Base-by-base conservation (phyloP, 2,113 vertebrate species). In the Ochotona princeps region DNA sequence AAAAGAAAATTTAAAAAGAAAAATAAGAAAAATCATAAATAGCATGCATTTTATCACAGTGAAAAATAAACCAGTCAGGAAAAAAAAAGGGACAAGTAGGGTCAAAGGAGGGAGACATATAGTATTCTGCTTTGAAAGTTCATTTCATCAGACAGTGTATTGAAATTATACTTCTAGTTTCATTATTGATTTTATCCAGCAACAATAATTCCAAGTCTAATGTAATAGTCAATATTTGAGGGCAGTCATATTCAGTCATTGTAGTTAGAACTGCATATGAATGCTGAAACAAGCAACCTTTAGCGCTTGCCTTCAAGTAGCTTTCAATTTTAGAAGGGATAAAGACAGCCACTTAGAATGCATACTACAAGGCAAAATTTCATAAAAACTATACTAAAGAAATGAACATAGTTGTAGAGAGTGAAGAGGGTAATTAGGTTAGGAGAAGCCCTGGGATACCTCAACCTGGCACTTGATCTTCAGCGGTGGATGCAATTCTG, bases 281-380 rank as follows among this genome's bases (percentile, higher is more conserved):
- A 83, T 72, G 54, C 26, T 44, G 12, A 92, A 89, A 70, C 86
- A 25, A 85, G 32, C 72, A 87, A 38, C 72, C 11, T 82, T 51
- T 74, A 21, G 30, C 32, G 20, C 70, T 89, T 94, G 66, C 35
- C 80, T 83, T 90, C 47, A 67, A 89, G 60, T 18, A 72, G 60
- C 51, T 95, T 94, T 96, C 28, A 35, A 54, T 91, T 95, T 92
- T 51, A 72, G 70, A 70, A 44, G 0, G 15, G 91, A 85, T 89
- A 82, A 89, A 89, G 28, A 60, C 26, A 25, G 28, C 14, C 83
- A 82, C 82, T 35, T 92, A 82, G 90, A 84, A 47, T 75, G 35
- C 75, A 30, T 65, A 84, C 30, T 26, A 51, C 1, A 57, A 87
- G 74, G 85, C 51, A 78, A 32, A 84, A 23, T 82, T 25, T 38